Evolutionary conservation across 2,888 invertebrate genomes (phyloP).

Genomic region (Neoaliturus tenellus): DNA sequence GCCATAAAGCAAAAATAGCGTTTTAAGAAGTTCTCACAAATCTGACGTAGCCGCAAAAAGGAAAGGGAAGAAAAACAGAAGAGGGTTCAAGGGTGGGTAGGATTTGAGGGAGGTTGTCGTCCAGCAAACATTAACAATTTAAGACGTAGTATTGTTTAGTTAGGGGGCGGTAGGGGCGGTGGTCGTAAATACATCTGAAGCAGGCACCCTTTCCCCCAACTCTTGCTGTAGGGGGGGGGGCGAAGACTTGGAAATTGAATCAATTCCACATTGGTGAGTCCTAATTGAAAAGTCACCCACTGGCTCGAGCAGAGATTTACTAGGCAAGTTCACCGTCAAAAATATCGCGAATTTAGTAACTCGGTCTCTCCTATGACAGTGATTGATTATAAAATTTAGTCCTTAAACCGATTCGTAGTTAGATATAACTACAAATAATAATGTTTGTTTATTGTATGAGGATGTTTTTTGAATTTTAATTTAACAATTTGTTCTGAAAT

Average conservation of each 20-base stretch:
- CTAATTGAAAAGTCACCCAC: constrained; percentile 58
- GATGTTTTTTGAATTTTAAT: too few relatives aligned
- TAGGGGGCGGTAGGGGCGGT: constrained; percentile 16
- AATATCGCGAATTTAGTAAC: background rate
- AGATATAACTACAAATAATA: too few relatives aligned
- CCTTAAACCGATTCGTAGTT: too few relatives aligned
- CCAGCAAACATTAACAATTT: constrained; percentile 54
- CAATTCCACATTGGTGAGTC: constrained; percentile 56
- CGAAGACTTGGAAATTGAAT: constrained; percentile 58
- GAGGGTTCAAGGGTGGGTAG: constrained; percentile 35
- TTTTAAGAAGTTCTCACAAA: constrained; percentile 40
- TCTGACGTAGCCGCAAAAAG: constrained; percentile 39
- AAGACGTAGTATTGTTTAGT: constrained; percentile 55
- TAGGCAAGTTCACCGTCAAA: constrained; percentile 17
- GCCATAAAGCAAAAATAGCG: constrained; percentile 34
- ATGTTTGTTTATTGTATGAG: too few relatives aligned
- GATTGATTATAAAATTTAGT: too few relatives aligned
- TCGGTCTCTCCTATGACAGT: background rate
- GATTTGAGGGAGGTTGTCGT: constrained; percentile 7
- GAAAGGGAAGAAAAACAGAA: constrained; percentile 19
- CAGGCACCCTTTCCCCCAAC: constrained; percentile 45
- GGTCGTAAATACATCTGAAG: constrained; percentile 53
- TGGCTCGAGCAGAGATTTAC: constrained; percentile 31
- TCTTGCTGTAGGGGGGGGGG: constrained; percentile 36
- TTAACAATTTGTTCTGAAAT: too few relatives aligned